Base-by-base conservation (phyloP, 2,888 invertebrate genomes). In the Noctua janthe region DNA sequence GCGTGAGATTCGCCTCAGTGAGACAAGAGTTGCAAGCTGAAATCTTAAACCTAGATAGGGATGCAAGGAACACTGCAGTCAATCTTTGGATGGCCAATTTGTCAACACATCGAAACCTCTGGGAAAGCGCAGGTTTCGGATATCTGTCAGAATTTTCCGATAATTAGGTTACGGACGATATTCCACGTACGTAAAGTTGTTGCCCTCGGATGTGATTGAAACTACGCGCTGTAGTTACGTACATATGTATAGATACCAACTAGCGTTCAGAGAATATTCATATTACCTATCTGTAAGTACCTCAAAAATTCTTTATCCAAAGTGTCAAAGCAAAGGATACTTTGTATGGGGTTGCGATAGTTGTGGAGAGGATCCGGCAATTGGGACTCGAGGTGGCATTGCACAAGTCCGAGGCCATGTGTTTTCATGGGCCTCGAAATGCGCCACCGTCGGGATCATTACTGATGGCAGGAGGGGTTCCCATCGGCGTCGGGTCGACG, bases 141-240 rank as follows among this genome's bases (percentile, higher is more conserved):
- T 49, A 49, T 23, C 29, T 39, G 43, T 59, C 49, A n/a, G 17
- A 73, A 43, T 79, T 80, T 79, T 51, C 56, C 80, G 43, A 80
- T 80, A 80, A 74, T 80, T 80, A 67, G 7, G 73, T 74, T 67
- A 80, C 11, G 23, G 43, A 2, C 67, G 59, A 51, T 67, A 80
- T 80, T 74, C 20, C 35, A 23, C 51, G 15, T 64, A 35, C 35
- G 7, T 78, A 29, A 51, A 71, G 62, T 78, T 54, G 29, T 51
- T 78, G 51, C 7, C 49, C 23, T 39, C 62, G 54, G 47, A 39
- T 74, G 20, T 49, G n/a, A 74, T 47, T 49, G 49, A 78, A 62
- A 43, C 56, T 59, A 73, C 39, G 13, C 3, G 20, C 17, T 23
- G 11, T 2, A n/a, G 17, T 13, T n/a, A 23, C 11, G 11, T 20